Base-by-base conservation (phyloP, 53 echinoderm and acorn worm genomes). In the Pentamera pediparva region DNA sequence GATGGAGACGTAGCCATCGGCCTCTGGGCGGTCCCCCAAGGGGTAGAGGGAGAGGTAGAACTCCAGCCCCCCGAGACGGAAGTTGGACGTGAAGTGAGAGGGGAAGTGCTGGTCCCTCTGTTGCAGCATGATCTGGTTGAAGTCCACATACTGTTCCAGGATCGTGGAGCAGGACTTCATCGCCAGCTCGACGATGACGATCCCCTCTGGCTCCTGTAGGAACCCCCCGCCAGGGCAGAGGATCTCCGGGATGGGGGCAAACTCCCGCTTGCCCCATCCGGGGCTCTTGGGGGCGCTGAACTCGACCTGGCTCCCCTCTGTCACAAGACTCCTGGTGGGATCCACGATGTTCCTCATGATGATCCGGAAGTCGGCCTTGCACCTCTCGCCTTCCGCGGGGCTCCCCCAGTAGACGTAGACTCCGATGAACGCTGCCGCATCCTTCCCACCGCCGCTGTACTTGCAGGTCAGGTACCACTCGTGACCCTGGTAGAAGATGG, bases 391-490 rank as follows among this genome's bases (percentile, higher is more conserved):
- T 33, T 87, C 92, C 6, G 81, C 80, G 2, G 87, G 84, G 12
- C 78, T 85, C 49, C 81, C 84, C 93, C 93, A 93, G 56, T 93
- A 93, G 38, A 93, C 80, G 31, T 86, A 93, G 40, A 89, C 87
- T 7, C 93, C 93, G 39, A 93, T 64, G 35, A 78, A 86, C 38
- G 81, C 82, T 6, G 75, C 69, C 1, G 86, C 81, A 31, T 93
- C 86, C n/a, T n/a, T n/a, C n/a, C n/a, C n/a, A 7, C 84, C 84
- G 47, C 76, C 81, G 61, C 80, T 82, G 18, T 82, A 86, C 26
- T 89, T 85, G 50, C 89, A 89, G 1, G 89, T 93, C 21, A 93
- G 82, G 62, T 93, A 93, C 93, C 93, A 93, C 43, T 93, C 89
- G 31, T 93, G 93, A 5, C 93, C 93, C 40, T 93, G 89, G 56